phyloP scores from a whole-genome alignment of 2,797 vertebrate species.

The Lacerta bilineata region DNA sequence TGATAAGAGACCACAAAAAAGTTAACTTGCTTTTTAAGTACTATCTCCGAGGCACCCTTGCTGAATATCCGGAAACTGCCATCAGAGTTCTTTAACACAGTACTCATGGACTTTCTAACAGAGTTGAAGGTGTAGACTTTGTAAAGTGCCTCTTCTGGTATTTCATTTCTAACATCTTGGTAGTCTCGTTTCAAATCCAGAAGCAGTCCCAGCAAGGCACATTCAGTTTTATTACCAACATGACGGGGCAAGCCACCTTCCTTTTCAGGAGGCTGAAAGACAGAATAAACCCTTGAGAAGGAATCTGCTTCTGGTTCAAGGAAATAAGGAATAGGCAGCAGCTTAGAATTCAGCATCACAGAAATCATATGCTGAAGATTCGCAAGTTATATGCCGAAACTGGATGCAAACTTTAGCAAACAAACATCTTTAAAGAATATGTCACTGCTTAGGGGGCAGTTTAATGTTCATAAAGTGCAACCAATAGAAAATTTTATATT shows the following conservation, averaged over 20 bases:
- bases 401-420: neutral
- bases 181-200: conserved; percentile 96
- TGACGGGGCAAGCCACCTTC: conserved; percentile 97
- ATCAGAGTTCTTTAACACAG: conserved; percentile 96
- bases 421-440: neutral
- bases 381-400: neutral
- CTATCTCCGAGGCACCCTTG: conserved; percentile 99
- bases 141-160: conserved; percentile 98
- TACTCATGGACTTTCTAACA: conserved; percentile 99
- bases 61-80: conserved; percentile 99
- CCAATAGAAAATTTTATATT: neutral
- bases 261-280: conserved; percentile 90
- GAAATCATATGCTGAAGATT: neutral
- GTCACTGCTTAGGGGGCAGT: neutral
- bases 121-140: conserved; percentile 99
- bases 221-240: conserved; percentile 99
- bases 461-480: neutral
- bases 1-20: conserved; percentile 23
- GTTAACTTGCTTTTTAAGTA: conserved; percentile 95
- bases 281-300: conserved; percentile 54
- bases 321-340: neutral
- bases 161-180: conserved; percentile 95
- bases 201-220: conserved; percentile 97
- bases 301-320: neutral
- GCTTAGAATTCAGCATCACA: neutral